phyloP scores from a whole-genome alignment of 2,888 invertebrate genomes.

The Zygothrica quintamaculata region DNA sequence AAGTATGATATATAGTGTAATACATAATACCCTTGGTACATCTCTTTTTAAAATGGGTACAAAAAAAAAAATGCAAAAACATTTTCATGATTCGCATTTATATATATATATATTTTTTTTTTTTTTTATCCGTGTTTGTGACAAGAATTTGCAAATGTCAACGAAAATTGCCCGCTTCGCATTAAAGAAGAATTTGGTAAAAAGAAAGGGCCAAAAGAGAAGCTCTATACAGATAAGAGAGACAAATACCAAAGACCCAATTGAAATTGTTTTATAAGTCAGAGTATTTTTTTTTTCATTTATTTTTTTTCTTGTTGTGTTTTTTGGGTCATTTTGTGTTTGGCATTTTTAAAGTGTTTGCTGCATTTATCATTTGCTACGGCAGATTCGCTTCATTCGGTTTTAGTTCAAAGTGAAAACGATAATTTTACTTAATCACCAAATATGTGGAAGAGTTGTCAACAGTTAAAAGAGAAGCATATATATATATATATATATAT shows the following conservation, averaged over 20 bases:
- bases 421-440: constrained; percentile 50
- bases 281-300: constrained; percentile 15
- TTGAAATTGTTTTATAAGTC: constrained; percentile 67
- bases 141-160: constrained; percentile 83
- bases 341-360: constrained; percentile 63
- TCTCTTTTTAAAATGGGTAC: not conserved
- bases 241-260: constrained; percentile 63
- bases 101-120: constrained; percentile 22
- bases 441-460: constrained; percentile 47
- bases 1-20: too few relatives aligned
- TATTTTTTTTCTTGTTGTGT: constrained; percentile 18
- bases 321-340: constrained; percentile 64
- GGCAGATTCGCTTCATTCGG: constrained; percentile 44
- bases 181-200: constrained; percentile 70
- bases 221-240: constrained; percentile 17
- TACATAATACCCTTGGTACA: not conserved
- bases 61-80: constrained; percentile 13
- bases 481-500: too few relatives aligned
- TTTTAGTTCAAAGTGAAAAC: constrained; percentile 57
- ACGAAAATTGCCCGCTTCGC: constrained; percentile 68
- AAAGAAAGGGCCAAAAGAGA: constrained; percentile 53
- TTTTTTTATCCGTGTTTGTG: constrained; percentile 61
- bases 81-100: constrained; percentile 44
- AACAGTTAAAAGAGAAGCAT: not conserved
- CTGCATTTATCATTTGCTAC: constrained; percentile 18